phyloP scores from a whole-genome alignment of 1,140 invertebrate genomes.

The Ylistrum balloti region DNA sequence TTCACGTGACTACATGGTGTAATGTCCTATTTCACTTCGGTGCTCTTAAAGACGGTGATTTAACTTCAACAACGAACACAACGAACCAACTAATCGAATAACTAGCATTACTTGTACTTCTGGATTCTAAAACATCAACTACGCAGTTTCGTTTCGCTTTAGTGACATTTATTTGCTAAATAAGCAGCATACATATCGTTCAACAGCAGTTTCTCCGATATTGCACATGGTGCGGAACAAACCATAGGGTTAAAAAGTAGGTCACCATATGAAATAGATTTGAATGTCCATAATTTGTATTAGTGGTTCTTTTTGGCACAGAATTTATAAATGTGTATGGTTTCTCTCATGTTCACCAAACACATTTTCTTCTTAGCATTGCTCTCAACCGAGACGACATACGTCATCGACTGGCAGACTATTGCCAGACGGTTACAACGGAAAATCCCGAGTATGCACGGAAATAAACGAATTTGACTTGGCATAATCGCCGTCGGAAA shows the following conservation, averaged over 20 bases:
- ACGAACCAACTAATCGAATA: too few relatives aligned
- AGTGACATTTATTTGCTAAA: neutral
- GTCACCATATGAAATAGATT: conserved; percentile 16
- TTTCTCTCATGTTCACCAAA: neutral
- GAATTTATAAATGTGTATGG: neutral
- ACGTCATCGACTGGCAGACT: neutral
- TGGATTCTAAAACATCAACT: neutral
- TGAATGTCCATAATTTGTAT: neutral
- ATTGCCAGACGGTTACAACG: too few relatives aligned
- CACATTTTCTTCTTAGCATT: neutral
- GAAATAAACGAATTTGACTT: neutral
- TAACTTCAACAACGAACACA: neutral
- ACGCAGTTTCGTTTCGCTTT: neutral
- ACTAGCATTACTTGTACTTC: too few relatives aligned
- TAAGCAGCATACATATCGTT: too few relatives aligned
- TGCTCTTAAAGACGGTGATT: neutral
- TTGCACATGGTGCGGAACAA: neutral
- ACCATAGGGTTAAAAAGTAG: neutral
- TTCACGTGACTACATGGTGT: too few relatives aligned
- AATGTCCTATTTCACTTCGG: too few relatives aligned
- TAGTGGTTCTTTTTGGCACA: neutral
- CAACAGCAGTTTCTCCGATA: too few relatives aligned
- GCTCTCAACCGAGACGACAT: neutral
- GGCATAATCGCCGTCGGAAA: neutral
- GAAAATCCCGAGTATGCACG: neutral